Evolutionary conservation across 2,797 vertebrate genomes (phyloP), one percentile per base, ranked within the genome.

Genomic region (Caiman crocodilus): DNA sequence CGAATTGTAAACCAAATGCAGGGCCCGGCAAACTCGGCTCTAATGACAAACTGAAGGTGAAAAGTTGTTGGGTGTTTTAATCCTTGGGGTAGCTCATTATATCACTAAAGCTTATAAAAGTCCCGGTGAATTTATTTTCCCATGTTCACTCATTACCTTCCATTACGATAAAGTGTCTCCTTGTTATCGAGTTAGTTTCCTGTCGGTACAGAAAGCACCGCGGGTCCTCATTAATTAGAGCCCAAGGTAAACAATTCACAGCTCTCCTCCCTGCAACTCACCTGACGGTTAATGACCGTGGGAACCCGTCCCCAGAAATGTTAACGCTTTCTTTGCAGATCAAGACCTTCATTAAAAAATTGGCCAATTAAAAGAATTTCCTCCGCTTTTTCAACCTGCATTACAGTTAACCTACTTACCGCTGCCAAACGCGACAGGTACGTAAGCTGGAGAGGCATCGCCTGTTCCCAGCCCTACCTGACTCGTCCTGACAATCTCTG

Each of bases 1-100:
- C 59, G 85, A 96, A 93, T 84, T 80, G 85, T 23, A 85, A 88
- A 90, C 67, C 5, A 26, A 85, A 87, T 59, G 87, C 79, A 32
- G 76, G 21, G 14, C 1, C 84, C 82, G 79, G 93, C 87, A 92
- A 94, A 89, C 58, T 57, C 0, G 5, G 35, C 57, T 20, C 71
- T 74, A 13, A 93, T 6, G 76, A 83, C 60, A 93, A 93, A 85
- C 5, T 0, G 10, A 80, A 95, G 92, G 69, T 80, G 94, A 88
- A 84, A 88, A 87, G 81, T 67, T 58, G 63, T 90, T 67, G 83
- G 28, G 17, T 50, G 82, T 82, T 88, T 69, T 17, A 28, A 74
- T 90, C 78, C 76, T 60, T 85, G 58, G 82, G 75, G 64, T 30
- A 76, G 69, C 87, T 92, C 82, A 88, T 85, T 89, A 21, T 55